Evolutionary conservation across 1,140 invertebrate species (phyloP), one percentile per base, ranked within the genome.

Genomic region (Trissolcus basalis): DNA sequence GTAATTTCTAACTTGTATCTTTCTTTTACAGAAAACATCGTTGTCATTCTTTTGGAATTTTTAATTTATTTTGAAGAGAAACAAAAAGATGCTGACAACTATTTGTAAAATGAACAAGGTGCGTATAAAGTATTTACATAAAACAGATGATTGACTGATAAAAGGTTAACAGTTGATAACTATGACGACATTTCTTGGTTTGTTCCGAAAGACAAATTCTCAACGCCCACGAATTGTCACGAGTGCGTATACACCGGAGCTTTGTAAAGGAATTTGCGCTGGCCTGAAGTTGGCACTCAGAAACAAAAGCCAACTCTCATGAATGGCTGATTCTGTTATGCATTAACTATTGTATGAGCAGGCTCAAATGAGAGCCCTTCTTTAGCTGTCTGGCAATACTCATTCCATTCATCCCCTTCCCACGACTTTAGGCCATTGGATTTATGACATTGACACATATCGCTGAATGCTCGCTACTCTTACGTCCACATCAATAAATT

Each of bases 251-350:
- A 67, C 73, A 59, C 19, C 36, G 27, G 19, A 45, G 19, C 48
- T 69, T 69, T 73, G 51, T 43, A 73, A 65, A 64, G 50, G 64
- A 73, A 73, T 70, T 61, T 50, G 73, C 44, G 60, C 64, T 45
- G 53, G 59, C 58, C n/a, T 35, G 67, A 70, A 63, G 70, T 67
- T 63, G 48, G 64, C 39, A 51, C 50, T 13, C 55, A 19, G 55
- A 61, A 74, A 74, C 67, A 78, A 78, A 78, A 78, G 58, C 50
- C 5, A 56, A 47, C 65, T 68, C 68, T 74, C 70, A 67, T 73
- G 61, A 78, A 78, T 74, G 76, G 70, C 65, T 70, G 63, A 71
- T 71, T 71, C 61, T 70, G 47, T 71, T 74, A 68, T 67, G 53
- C 63, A 71, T 55, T 63, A 71, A 78, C 60, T 70, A 74, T 78